These are phyloP conservation scores for Falcaria lacertinaria DNA, from an alignment of 2,888 invertebrate genomes.

Conservation along the genomic window DNA sequence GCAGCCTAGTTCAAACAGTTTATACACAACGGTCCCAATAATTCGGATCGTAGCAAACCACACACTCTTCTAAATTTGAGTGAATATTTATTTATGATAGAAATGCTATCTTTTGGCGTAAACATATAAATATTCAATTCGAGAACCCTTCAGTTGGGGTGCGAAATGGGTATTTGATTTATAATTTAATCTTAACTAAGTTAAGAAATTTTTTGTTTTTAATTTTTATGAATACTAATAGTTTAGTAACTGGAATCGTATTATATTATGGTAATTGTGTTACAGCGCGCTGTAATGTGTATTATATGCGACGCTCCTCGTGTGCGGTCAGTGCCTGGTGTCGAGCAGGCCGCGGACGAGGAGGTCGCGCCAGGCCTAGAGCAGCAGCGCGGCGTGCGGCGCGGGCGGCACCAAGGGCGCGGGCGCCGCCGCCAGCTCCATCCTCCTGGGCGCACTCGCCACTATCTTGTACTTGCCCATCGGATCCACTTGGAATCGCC, in stretches of 20 bases:
- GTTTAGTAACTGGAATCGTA: conserved; percentile 1
- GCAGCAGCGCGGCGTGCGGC: conserved; percentile 62
- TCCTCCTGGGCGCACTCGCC: conserved; percentile 38
- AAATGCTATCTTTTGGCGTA: not conserved
- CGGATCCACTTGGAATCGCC: conserved; percentile 69
- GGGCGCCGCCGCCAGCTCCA: conserved; percentile 30
- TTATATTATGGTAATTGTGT: conserved; percentile 11
- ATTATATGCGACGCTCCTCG: conserved; percentile 55
- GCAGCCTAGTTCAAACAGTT: not conserved
- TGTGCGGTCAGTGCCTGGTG: conserved; percentile 56
- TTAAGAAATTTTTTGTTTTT: no score
- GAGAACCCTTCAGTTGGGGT: not conserved
- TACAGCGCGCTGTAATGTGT: conserved; percentile 4
- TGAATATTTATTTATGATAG: not conserved
- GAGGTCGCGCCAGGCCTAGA: conserved; percentile 79
- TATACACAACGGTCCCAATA: conserved; percentile 1
- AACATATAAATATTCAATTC: no score
- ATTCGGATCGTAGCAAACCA: conserved; percentile 3
- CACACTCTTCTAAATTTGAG: not conserved
- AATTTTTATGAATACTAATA: no score
- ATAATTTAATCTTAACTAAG: conserved; percentile 1
- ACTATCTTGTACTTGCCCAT: conserved; percentile 77
- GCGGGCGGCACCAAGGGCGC: conserved; percentile 47
- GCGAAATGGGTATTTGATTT: not conserved
- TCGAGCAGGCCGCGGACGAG: conserved; percentile 69